A percentile compares a stretch with the other conserved stretches of the same genome.
These are phyloP conservation scores for Liodrosophila aerea DNA, from an alignment of 2,888 invertebrate genomes.

Conservation along the genomic window DNA sequence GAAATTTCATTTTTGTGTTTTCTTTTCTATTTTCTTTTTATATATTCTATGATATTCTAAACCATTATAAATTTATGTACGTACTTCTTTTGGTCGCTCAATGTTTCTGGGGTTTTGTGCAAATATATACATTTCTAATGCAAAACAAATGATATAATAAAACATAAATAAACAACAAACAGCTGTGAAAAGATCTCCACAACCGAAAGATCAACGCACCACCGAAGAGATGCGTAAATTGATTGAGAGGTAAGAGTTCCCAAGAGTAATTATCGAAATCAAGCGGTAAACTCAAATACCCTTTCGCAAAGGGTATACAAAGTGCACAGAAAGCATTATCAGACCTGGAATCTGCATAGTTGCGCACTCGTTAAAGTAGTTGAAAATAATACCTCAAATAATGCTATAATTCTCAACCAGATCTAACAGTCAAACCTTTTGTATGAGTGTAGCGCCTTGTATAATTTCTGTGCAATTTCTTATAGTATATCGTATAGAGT, in stretches of 20 bases:
- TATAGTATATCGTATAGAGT: neutral
- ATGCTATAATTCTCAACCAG: too few relatives aligned
- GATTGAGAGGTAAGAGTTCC: slow-evolving; percentile 94
- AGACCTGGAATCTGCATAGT: neutral
- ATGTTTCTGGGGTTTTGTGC: slow-evolving; percentile 48
- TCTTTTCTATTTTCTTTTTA: slow-evolving; percentile 48
- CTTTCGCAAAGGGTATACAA: slow-evolving; percentile 18
- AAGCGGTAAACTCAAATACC: slow-evolving; percentile 4
- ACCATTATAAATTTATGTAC: slow-evolving; percentile 19
- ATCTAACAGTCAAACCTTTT: too few relatives aligned
- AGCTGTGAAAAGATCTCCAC: slow-evolving; percentile 86
- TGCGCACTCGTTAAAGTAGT: neutral
- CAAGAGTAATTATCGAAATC: slow-evolving; percentile 21
- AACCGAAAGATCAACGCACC: slow-evolving; percentile 94
- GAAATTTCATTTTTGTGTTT: slow-evolving; percentile 46
- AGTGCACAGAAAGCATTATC: slow-evolving; percentile 35
- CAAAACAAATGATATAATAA: slow-evolving; percentile 27
- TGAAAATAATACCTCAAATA: too few relatives aligned
- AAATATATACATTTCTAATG: slow-evolving; percentile 29
- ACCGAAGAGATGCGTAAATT: slow-evolving; percentile 98
- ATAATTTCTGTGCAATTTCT: slow-evolving; percentile 37
- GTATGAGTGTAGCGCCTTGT: too few relatives aligned
- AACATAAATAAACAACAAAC: slow-evolving; percentile 39
- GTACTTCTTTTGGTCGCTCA: slow-evolving; percentile 42
- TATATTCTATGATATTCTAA: slow-evolving; percentile 34